These are phyloP conservation scores for Eristalinus aeneus DNA, from an alignment of 2,888 invertebrate genomes.

Conservation along the genomic window DNA sequence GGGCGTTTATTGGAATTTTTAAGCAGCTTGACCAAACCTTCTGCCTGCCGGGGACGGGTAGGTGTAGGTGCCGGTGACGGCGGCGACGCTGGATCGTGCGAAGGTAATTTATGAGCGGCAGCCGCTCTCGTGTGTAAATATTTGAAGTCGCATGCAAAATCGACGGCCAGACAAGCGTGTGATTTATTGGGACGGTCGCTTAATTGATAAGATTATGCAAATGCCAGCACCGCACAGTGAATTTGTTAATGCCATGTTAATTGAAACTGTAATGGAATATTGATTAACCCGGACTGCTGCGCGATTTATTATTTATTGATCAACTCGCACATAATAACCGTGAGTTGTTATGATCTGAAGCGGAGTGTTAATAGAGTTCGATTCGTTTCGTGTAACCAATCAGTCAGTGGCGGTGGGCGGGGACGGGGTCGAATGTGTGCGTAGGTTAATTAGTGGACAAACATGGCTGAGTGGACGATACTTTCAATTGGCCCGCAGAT, in stretches of 20 bases:
- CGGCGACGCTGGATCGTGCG: neutral
- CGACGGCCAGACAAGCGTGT: neutral
- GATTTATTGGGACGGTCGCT: slow-evolving; percentile 29
- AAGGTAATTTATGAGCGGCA: slow-evolving; percentile 20
- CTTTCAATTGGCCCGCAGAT: neutral
- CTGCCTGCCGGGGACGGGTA: neutral
- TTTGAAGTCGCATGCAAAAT: slow-evolving; percentile 5
- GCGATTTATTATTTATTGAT: slow-evolving; percentile 16
- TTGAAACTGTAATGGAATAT: slow-evolving; percentile 37
- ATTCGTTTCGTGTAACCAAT: neutral
- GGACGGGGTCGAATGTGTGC: neutral
- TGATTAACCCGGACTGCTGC: neutral
- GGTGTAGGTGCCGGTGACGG: neutral
- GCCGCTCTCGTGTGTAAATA: neutral
- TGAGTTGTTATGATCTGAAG: neutral
- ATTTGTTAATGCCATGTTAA: slow-evolving; percentile 30
- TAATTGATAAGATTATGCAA: slow-evolving; percentile 50
- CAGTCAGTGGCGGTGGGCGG: neutral
- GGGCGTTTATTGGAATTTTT: slow-evolving; percentile 24
- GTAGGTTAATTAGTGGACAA: neutral
- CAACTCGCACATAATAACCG: neutral
- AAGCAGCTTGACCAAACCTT: slow-evolving; percentile 11
- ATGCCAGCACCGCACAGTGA: slow-evolving; percentile 11
- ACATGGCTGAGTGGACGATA: neutral
- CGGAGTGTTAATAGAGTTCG: neutral